Evolutionary conservation across 2,888 invertebrate genomes (phyloP).

Genomic region (Aproaerema taeniolella): DNA sequence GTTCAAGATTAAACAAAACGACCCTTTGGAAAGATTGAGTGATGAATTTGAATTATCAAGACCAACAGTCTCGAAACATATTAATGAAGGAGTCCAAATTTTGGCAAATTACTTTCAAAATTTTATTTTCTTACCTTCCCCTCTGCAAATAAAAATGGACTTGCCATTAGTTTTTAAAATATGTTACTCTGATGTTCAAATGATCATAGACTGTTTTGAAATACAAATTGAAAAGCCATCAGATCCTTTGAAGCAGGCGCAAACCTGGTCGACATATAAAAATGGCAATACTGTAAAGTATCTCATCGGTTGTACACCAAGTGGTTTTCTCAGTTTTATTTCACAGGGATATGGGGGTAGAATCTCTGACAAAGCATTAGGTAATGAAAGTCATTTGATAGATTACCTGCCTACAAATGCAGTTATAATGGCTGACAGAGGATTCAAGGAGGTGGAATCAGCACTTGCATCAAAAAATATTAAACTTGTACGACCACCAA

Average conservation of each 20-base stretch:
- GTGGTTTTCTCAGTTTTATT: conserved; percentile 12
- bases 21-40: too few relatives aligned
- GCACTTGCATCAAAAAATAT: background rate
- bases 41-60: too few relatives aligned
- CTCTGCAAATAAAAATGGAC: too few relatives aligned
- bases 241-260: conserved; percentile 4
- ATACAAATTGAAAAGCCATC: too few relatives aligned
- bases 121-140: too few relatives aligned
- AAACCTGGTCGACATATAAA: conserved; percentile 13
- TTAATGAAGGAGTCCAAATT: too few relatives aligned
- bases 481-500: conserved; percentile 12
- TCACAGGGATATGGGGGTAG: conserved; percentile 12
- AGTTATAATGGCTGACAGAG: conserved; percentile 13
- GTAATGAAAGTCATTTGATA: conserved; percentile 12
- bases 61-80: too few relatives aligned
- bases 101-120: too few relatives aligned
- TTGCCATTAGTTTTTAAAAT: too few relatives aligned
- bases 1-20: too few relatives aligned
- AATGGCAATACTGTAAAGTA: conserved; percentile 16
- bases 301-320: conserved; percentile 14
- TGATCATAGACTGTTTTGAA: too few relatives aligned
- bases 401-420: conserved; percentile 9
- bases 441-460: conserved; percentile 14
- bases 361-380: conserved; percentile 14
- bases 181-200: too few relatives aligned